Percentiles rank a stretch among this genome's conserved stretches.
phyloP scores from a whole-genome alignment of 2,888 invertebrate genomes.

The Pardosa pseudoannulata region DNA sequence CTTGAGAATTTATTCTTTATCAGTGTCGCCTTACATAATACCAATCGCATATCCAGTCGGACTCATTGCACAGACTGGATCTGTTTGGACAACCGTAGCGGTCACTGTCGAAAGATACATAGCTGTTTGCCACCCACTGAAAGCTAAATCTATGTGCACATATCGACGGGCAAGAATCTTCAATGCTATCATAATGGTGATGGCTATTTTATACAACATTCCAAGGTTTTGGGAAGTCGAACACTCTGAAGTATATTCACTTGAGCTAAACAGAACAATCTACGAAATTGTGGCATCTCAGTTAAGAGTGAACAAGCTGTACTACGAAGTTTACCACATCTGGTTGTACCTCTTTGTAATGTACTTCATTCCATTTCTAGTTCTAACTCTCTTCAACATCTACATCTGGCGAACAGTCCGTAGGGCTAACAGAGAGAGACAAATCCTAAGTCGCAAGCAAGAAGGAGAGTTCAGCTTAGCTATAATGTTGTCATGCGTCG shows the following conservation, averaged over 20 bases:
- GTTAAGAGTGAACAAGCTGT: conserved; percentile 84
- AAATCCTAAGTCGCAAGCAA: conserved; percentile 91
- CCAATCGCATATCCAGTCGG: conserved; percentile 89
- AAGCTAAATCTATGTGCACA: conserved; percentile 92
- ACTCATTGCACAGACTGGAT: conserved; percentile 89
- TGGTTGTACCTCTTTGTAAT: conserved; percentile 96
- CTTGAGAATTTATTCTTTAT: conserved; percentile 82
- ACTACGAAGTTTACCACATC: conserved; percentile 89
- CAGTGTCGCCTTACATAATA: conserved; percentile 86
- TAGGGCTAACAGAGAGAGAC: conserved; percentile 91
- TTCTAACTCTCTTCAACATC: conserved; percentile 91
- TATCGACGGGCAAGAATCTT: conserved; percentile 90
- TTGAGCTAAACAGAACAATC: conserved; percentile 36
- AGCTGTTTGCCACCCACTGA: conserved; percentile 86
- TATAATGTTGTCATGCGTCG: conserved; percentile 95
- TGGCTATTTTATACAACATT: conserved; percentile 90
- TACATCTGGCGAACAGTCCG: conserved; percentile 94
- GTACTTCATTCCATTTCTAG: conserved; percentile 93
- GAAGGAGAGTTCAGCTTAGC: conserved; percentile 96
- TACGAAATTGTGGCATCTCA: conserved; percentile 81
- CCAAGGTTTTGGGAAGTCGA: conserved; percentile 81
- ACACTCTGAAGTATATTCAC: conserved; percentile 39
- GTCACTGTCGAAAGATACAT: conserved; percentile 92
- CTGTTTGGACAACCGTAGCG: conserved; percentile 88
- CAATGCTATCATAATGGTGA: conserved; percentile 87